Evolutionary conservation across 1,140 invertebrate species (phyloP).

Genomic region (Lepidurus apus): DNA sequence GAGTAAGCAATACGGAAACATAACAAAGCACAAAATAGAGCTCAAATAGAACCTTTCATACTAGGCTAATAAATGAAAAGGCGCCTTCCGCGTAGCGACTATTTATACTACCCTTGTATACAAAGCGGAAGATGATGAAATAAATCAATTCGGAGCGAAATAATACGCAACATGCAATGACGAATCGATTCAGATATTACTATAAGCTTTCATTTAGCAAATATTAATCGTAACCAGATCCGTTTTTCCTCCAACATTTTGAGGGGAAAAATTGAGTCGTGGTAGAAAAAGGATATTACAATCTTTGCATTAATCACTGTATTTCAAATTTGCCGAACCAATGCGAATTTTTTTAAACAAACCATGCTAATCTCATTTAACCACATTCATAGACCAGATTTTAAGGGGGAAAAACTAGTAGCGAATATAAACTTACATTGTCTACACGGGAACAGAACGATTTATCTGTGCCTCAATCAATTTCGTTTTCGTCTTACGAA

Average conservation of each 20-base stretch:
- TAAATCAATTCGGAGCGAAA: neutral
- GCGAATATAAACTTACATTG: constrained; percentile 16
- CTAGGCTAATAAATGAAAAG: neutral
- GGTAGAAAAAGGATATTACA: neutral
- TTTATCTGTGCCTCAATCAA: neutral
- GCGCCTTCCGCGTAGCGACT: neutral
- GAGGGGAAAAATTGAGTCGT: neutral
- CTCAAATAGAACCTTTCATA: neutral
- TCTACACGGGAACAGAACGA: neutral
- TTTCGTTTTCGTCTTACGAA: neutral
- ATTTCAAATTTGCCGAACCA: neutral
- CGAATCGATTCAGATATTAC: no score
- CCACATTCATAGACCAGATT: constrained; percentile 19
- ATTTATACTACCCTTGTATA: neutral
- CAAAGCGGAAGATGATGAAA: neutral
- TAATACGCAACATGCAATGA: neutral
- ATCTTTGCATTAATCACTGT: neutral
- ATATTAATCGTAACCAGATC: neutral
- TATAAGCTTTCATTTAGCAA: neutral
- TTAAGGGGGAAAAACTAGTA: constrained; percentile 4
- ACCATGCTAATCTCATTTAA: constrained; percentile 1
- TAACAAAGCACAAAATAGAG: neutral
- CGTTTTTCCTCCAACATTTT: neutral
- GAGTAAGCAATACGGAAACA: neutral
- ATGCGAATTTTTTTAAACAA: constrained; percentile 2